Evolutionary conservation across 2,113 vertebrate genomes (phyloP), one percentile per base, ranked within the genome.

Genomic region (Ammodytes dubius): DNA sequence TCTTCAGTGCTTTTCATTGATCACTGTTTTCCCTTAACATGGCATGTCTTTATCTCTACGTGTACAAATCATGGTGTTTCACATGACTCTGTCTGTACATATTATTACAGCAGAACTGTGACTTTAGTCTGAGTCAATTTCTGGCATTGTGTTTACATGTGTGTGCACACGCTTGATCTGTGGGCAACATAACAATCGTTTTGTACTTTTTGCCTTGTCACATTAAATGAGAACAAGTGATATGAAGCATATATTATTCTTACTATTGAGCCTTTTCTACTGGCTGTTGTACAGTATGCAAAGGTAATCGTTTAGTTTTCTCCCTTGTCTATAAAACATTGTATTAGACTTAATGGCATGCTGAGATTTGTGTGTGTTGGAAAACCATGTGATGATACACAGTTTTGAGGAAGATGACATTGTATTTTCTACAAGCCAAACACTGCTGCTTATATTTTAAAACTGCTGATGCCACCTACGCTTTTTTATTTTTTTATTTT

Each of bases 1-100:
- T 79, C 35, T 52, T 75, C 56, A 39, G 17, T 72, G 54, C 73
- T 70, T 4, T 74, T 84, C 40, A 77, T 1, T 56, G 10, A 66
- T 58, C 1, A 7, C 8, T 63, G 27, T 75, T 17, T 77, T 63
- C 46, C 11, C 72, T 54, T 15, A 37, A 46, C 40, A 72, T 14
- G 10, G 0, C 58, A 53, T 69, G 46, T 64, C 73, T 77, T 77
- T 37, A 79, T 83, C 17, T 59, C 53, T 49, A 67, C 42, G 61
- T 57, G 6, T 35, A 39, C 1, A 47, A 75, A 64, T 67, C 1
- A 52, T 27, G 72, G 40, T 19, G 37, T 19, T 78, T 60, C 8
- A 58, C 1, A 5, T 52, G 15, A 74, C 61, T 50, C 9, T 47
- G 13, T 46, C 53, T 67, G 17, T 37, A n/a, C 17, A 45, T 59